Evolutionary conservation across 2,797 vertebrate species (phyloP), one percentile per base, ranked within the genome.

Genomic region (Pangasius mekongensis): DNA sequence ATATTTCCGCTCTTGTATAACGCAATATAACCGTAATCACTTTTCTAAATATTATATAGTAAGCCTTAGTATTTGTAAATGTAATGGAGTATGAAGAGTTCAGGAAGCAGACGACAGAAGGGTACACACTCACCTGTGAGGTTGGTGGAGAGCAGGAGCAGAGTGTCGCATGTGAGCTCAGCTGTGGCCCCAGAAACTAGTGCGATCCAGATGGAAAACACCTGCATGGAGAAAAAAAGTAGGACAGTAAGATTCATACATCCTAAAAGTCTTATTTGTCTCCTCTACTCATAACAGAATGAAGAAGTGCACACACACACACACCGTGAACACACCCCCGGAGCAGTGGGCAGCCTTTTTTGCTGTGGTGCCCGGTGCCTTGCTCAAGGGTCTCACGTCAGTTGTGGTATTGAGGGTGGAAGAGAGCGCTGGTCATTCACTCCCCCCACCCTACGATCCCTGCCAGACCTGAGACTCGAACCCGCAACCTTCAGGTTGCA

Each of bases 111-210:
- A 52, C 3, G 22, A 6, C n/a, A 33, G 39, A 58, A 69, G 33
- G 24, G 69, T 47, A 83, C 39, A 83, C 56, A 91, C 96, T 95
- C 92, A 97, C 97, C 96, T 0, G 95, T 95, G 88, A 94, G 52
- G 88, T 97, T 97, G 93, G 89, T 94, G 78, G 80, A 88, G 0
- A 94, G 92, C 43, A 92, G 89, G 0, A 87, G 91, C 66, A 96
- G 90, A 64, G 92, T 95, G 89, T 96, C 96, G 0, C 96, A 97
- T 83, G 92, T 95, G 91, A 97, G 95, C 89, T 96, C 95, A 73
- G 94, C 94, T 56, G 94, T 89, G 80, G 94, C 95, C 81, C 94
- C 93, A n/a, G 94, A 94, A 39, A 90, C 89, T 0, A 87, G 89
- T 85, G 91, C 93, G 2, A 93, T 89, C 91, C 95, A 94, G 91